Base-by-base conservation (phyloP, 35 echinoderm and acorn worm species). In the Hemicentrotus pulcherrimus region DNA sequence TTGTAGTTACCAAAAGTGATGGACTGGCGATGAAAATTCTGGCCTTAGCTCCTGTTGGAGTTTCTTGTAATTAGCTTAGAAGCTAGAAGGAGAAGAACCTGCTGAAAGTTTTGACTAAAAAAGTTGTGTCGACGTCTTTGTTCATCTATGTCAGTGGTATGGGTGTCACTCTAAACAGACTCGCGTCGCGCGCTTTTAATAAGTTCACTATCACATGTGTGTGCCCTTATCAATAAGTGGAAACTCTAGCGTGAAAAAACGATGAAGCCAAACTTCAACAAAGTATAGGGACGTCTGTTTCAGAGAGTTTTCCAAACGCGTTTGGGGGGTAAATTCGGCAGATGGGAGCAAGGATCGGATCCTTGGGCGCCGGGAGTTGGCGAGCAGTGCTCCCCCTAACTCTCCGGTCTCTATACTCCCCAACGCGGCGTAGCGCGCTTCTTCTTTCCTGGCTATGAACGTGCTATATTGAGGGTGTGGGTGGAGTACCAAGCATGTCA, bases 281-380 rank as follows among this genome's bases (percentile, higher is more conserved):
- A 58, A 93, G 47, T 93, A 31, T 47, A 58, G 28, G 22, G 45
- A 31, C 91, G 91, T 32, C 91, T 47, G 91, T 58, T 93, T 33
- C 46, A 58, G n/a, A 93, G 31, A 31, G 30, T 32, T 50, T 93
- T 93, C 28, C 91, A 58, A 47, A 93, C 91, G 45, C 46, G 45
- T 93, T 58, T 93, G 88, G 88, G 88, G 88, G 30, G 11, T 58
- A 93, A 93, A 58, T 14, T 58, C 30, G 91, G 91, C 91, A 93
- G 91, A 93, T 93, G 91, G 46, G 91, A 15, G 46, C 14, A 46
- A 47, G 32, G 14, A 93, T 30, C 47, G 91, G 46, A 55, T 46
- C 91, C 91, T 93, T 93, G 91, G 91, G 91, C 91, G 91, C 32
- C 91, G 91, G n/a, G 91, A 47, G 91, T 32, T 47, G 30, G 91